Conservation (phyloP, 2,888 invertebrate species). For the Amorpha juglandis region DNA sequence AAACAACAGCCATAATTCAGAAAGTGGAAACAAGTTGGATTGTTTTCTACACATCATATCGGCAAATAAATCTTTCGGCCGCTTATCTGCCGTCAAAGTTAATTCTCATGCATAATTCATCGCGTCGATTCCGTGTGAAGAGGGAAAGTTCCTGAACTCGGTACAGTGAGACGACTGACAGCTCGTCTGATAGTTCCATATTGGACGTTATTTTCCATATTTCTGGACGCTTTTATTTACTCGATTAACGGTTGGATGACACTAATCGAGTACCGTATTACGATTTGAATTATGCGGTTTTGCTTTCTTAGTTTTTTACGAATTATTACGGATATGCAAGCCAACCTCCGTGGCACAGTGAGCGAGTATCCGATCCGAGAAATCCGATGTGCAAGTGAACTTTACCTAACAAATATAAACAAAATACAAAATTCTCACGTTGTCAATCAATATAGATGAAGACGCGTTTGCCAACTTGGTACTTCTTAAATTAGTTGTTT, state of each 20-base stretch:
- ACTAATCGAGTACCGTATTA: too few species aligned
- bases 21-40: slow-evolving; percentile 79
- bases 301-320: too few species aligned
- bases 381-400: too few species aligned
- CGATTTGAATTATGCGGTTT: too few species aligned
- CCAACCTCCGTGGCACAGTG: too few species aligned
- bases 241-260: background rate
- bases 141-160: slow-evolving; percentile 68
- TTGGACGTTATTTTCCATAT: slow-evolving; percentile 15
- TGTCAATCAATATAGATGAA: too few species aligned
- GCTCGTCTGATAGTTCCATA: slow-evolving; percentile 20
- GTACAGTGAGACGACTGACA: slow-evolving; percentile 40
- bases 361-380: too few species aligned
- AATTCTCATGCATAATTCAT: slow-evolving; percentile 84
- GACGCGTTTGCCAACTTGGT: too few species aligned
- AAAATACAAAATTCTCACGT: too few species aligned
- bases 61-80: slow-evolving; percentile 80
- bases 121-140: slow-evolving; percentile 70
- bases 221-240: slow-evolving; percentile 7
- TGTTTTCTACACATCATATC: slow-evolving; percentile 83
- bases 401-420: too few species aligned
- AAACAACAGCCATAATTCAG: slow-evolving; percentile 80
- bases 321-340: too few species aligned
- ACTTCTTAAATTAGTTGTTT: too few species aligned
- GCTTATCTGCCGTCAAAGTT: slow-evolving; percentile 82